These are phyloP conservation scores for Plebejus melissa DNA, from an alignment of 2,888 invertebrate genomes.

Conservation along the genomic window DNA sequence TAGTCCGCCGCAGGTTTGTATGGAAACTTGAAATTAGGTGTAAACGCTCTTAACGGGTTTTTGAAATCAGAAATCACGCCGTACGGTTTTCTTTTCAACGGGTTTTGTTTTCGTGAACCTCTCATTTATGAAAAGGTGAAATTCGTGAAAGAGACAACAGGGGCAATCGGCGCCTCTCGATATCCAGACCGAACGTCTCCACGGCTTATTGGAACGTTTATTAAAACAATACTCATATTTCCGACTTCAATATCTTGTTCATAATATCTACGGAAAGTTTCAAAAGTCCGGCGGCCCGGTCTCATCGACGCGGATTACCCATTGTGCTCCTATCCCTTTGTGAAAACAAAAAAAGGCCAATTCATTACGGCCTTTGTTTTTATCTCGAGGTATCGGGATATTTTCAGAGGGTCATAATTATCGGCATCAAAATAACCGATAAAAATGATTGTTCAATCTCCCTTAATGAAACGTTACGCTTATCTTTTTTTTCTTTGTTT, in stretches of 20 bases:
- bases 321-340: slow-evolving; percentile 37
- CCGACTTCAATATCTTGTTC: slow-evolving; percentile 17
- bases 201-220: neutral
- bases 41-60: neutral
- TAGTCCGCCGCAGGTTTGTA: no score
- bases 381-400: slow-evolving; percentile 35
- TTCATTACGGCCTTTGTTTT: slow-evolving; percentile 37
- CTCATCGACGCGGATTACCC: slow-evolving; percentile 36
- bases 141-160: neutral
- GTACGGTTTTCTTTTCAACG: neutral
- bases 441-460: slow-evolving; percentile 18
- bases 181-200: neutral
- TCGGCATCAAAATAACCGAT: slow-evolving; percentile 32
- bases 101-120: neutral
- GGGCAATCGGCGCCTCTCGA: neutral
- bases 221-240: slow-evolving; percentile 17
- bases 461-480: slow-evolving; percentile 26
- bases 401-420: slow-evolving; percentile 35
- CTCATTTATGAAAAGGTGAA: neutral
- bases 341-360: slow-evolving; percentile 38
- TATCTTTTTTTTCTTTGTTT: slow-evolving; percentile 26
- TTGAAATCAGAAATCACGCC: neutral
- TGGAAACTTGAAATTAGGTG: no score
- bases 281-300: slow-evolving; percentile 36
- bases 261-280: slow-evolving; percentile 35